A percentile compares a stretch with the other conserved stretches of the same genome.
phyloP scores from a whole-genome alignment of 1,140 invertebrate genomes.

The Panulirus ornatus region DNA sequence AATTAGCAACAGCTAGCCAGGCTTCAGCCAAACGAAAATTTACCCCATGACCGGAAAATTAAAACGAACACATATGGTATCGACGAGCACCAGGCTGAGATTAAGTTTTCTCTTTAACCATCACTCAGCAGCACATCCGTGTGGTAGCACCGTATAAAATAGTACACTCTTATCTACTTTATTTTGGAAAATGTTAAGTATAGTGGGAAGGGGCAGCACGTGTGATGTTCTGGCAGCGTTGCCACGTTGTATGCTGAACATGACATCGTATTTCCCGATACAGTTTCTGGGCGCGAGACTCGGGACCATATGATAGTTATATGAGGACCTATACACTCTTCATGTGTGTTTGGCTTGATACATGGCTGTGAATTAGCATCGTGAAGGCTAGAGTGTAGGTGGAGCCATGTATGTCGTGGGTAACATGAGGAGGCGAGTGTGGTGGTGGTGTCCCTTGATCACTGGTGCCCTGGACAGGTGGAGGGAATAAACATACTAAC shows the following conservation, averaged over 20 bases:
- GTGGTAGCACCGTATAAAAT: too few species aligned
- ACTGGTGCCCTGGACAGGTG: not conserved
- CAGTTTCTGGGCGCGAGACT: too few species aligned
- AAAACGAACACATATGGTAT: constrained; percentile 54
- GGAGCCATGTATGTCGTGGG: too few species aligned
- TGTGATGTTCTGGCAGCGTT: constrained; percentile 40
- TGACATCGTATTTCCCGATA: too few species aligned
- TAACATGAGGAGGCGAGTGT: not conserved
- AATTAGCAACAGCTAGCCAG: too few species aligned
- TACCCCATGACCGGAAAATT: constrained; percentile 33
- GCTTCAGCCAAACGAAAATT: not conserved
- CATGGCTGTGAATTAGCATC: too few species aligned
- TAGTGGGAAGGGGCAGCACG: constrained; percentile 1
- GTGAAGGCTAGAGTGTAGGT: too few species aligned
- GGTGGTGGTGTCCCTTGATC: not conserved
- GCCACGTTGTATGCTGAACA: not conserved
- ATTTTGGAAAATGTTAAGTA: constrained; percentile 8
- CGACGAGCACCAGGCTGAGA: constrained; percentile 38
- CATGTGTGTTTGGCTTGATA: too few species aligned
- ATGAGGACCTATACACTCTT: too few species aligned
- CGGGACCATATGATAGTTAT: too few species aligned
- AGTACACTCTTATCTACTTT: not conserved
- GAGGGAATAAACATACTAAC: not conserved
- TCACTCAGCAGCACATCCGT: not conserved
- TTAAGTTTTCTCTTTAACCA: constrained; percentile 39